These are phyloP conservation scores for Megalopta genalis DNA, from an alignment of 1,140 invertebrate genomes.

Conservation along the genomic window DNA sequence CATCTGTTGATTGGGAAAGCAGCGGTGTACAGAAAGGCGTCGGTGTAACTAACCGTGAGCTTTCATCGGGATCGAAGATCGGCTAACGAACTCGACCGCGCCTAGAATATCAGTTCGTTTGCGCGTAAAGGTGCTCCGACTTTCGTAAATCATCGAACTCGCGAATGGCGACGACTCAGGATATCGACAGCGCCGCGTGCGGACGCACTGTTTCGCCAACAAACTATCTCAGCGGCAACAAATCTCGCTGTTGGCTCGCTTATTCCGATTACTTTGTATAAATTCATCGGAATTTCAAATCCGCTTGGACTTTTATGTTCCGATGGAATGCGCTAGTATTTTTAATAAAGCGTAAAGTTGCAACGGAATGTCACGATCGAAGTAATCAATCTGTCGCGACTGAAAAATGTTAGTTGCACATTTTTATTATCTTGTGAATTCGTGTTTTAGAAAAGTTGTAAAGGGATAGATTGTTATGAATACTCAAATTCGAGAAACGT, in stretches of 20 bases:
- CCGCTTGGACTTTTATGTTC: too few species aligned
- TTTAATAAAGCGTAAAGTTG: too few species aligned
- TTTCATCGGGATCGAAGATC: conserved; percentile 68
- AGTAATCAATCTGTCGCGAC: too few species aligned
- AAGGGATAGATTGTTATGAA: too few species aligned
- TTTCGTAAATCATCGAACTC: conserved; percentile 12
- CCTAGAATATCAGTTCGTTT: conserved; percentile 69
- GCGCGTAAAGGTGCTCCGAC: conserved; percentile 34
- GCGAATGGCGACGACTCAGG: neutral
- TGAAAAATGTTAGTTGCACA: too few species aligned
- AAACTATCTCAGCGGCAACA: neutral
- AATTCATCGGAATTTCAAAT: neutral
- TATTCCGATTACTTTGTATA: neutral
- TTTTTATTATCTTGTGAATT: too few species aligned
- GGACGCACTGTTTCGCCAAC: neutral
- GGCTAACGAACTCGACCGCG: conserved; percentile 66
- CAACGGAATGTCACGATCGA: too few species aligned
- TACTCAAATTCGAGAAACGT: too few species aligned
- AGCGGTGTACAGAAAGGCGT: conserved; percentile 23
- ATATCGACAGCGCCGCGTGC: too few species aligned
- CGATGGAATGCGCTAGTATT: too few species aligned
- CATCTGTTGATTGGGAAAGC: conserved; percentile 70
- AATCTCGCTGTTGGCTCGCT: neutral
- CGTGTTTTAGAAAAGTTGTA: too few species aligned
- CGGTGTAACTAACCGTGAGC: conserved; percentile 74